phyloP scores from a whole-genome alignment of 1,140 invertebrate species.

The Euwallacea similis region DNA sequence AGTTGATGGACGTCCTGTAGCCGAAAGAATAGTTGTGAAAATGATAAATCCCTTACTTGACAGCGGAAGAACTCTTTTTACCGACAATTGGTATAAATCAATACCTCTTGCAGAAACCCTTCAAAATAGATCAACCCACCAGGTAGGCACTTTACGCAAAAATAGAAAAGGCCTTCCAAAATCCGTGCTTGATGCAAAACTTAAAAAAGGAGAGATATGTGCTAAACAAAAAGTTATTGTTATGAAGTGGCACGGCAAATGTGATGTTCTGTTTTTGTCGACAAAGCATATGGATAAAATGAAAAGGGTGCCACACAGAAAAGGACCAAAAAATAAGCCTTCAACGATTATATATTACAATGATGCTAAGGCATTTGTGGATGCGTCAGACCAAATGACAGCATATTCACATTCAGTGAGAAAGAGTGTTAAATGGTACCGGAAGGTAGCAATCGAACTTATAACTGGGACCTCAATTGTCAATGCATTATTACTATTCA shows the following conservation, averaged over 20 bases:
- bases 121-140: constrained; percentile 38
- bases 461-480: constrained; percentile 50
- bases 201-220: no score
- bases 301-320: background rate
- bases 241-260: background rate
- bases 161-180: constrained; percentile 29
- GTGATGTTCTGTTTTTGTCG: background rate
- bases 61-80: constrained; percentile 50
- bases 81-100: constrained; percentile 55
- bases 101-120: constrained; percentile 46
- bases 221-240: no score
- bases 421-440: constrained; percentile 53
- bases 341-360: constrained; percentile 36
- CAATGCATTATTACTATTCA: constrained; percentile 48
- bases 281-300: constrained; percentile 3
- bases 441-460: constrained; percentile 53
- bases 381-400: constrained; percentile 54
- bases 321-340: constrained; percentile 1
- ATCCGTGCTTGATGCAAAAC: no score
- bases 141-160: constrained; percentile 47
- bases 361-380: constrained; percentile 48
- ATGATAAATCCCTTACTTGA: constrained; percentile 42
- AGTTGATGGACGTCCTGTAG: constrained; percentile 30
- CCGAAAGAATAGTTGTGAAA: constrained; percentile 39
- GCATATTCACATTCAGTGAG: constrained; percentile 52